Evolutionary conservation across 2,797 vertebrate genomes (phyloP), one percentile per base, ranked within the genome.

Genomic region (Anisognathus igniventris): DNA sequence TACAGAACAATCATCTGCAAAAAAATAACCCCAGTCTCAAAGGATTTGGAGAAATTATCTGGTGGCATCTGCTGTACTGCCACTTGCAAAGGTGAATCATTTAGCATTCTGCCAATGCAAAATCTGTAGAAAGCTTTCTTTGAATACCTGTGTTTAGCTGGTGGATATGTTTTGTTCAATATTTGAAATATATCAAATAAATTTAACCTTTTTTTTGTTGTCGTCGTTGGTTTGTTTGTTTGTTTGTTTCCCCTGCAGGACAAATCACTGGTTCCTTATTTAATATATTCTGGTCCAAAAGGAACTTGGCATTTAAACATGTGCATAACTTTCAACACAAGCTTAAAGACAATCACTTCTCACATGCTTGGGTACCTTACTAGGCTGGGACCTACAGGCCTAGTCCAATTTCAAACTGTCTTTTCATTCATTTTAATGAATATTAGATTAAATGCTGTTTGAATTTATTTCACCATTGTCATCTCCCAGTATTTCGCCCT

Each of bases 381-480:
- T 83, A 51, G 65, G 54, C 57, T 86, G 91, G 50, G 72, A 92
- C 33, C 58, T 76, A 4, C 8, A 77, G 42, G 21, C 30, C 50
- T 82, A n/a, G 47, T 62, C 40, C 47, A 72, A 48, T 74, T 86
- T 78, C 39, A 78, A 68, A 21, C 31, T 74, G 27, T 50, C 61
- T 90, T 86, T 92, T 90, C 21, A 42, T 80, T 94, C 86, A 79
- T 81, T 95, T 92, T 88, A 93, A 93, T 87, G 57, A 87, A 16
- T 21, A 30, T 83, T 72, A 64, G n/a, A 89, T 74, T 83, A 44
- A 58, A 86, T 78, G 78, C 16, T 62, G 17, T 45, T 61, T 88
- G 81, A 77, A 93, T 91, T 87, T 56, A 61, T 91, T 91, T 82
- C 74, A 85, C 42, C 25, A 54, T 89, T 93, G 68, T 83, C 84